Conservation (phyloP, 2,888 invertebrate species). For the Lottia scabra region DNA sequence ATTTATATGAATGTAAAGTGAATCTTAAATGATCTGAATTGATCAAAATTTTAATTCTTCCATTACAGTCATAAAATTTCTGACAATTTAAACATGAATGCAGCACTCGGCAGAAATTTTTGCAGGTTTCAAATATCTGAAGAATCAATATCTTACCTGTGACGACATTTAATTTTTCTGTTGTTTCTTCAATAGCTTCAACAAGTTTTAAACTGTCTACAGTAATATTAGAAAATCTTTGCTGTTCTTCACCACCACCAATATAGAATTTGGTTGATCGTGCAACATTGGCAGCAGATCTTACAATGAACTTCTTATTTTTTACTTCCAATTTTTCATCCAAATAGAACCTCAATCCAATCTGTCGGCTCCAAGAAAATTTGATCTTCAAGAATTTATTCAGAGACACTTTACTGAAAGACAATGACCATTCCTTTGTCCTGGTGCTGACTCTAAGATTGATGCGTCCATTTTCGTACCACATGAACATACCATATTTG, state of each 20-base stretch:
- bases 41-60: too few species aligned
- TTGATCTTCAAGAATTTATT: constrained; percentile 33
- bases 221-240: constrained; percentile 31
- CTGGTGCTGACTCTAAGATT: constrained; percentile 39
- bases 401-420: constrained; percentile 19
- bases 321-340: constrained; percentile 25
- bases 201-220: constrained; percentile 41
- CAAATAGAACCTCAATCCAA: constrained; percentile 33
- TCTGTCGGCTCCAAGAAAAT: constrained; percentile 43
- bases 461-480: constrained; percentile 31
- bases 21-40: too few species aligned
- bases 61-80: too few species aligned
- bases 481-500: constrained; percentile 42
- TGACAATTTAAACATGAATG: too few species aligned
- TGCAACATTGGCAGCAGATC: constrained; percentile 11
- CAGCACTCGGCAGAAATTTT: too few species aligned
- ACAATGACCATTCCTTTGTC: constrained; percentile 39
- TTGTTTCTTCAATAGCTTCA: constrained; percentile 32
- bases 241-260: constrained; percentile 16
- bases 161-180: constrained; percentile 25
- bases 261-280: constrained; percentile 19
- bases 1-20: too few species aligned
- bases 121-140: neutral
- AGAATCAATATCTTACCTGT: constrained; percentile 20
- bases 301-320: constrained; percentile 3